phyloP scores from a whole-genome alignment of 2,888 invertebrate species.

The Sycophila texana region DNA sequence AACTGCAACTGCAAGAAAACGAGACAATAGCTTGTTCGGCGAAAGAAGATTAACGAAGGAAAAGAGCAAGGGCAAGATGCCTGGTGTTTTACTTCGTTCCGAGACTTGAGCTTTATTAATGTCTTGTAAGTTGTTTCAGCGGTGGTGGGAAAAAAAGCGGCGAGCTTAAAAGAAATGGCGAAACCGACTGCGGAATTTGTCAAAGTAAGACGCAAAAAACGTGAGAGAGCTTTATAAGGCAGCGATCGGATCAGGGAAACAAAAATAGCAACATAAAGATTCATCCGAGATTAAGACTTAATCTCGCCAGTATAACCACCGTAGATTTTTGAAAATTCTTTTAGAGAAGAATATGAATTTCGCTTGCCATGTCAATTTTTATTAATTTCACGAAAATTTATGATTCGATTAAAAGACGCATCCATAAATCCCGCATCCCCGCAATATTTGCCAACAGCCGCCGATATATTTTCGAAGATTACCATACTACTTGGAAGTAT shows the following conservation, averaged over 20 bases:
- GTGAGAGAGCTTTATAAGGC: neutral
- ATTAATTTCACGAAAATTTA: no score
- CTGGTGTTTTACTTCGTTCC: slow-evolving; percentile 29
- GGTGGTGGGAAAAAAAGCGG: slow-evolving; percentile 20
- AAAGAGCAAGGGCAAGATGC: slow-evolving; percentile 42
- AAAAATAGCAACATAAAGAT: neutral
- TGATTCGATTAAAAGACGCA: no score
- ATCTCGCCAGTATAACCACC: no score
- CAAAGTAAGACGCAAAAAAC: slow-evolving; percentile 18
- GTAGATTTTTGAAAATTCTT: no score
- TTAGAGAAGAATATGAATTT: no score
- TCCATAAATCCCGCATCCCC: no score
- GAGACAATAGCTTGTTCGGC: slow-evolving; percentile 36
- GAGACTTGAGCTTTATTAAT: slow-evolving; percentile 47
- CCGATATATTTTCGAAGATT: slow-evolving; percentile 20
- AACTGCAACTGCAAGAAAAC: slow-evolving; percentile 22
- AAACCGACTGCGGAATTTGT: slow-evolving; percentile 34
- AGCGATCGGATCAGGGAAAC: neutral
- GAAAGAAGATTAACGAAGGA: slow-evolving; percentile 46
- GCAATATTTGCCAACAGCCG: no score
- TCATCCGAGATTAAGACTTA: neutral
- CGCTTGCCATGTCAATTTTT: no score
- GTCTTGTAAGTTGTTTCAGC: slow-evolving; percentile 47
- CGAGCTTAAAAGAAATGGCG: slow-evolving; percentile 22
- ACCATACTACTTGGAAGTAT: slow-evolving; percentile 16